Percentiles rank a stretch among this genome's conserved stretches.
Evolutionary conservation across 2,113 vertebrate species (phyloP).

Genomic region (Hydrolagus affinis): DNA sequence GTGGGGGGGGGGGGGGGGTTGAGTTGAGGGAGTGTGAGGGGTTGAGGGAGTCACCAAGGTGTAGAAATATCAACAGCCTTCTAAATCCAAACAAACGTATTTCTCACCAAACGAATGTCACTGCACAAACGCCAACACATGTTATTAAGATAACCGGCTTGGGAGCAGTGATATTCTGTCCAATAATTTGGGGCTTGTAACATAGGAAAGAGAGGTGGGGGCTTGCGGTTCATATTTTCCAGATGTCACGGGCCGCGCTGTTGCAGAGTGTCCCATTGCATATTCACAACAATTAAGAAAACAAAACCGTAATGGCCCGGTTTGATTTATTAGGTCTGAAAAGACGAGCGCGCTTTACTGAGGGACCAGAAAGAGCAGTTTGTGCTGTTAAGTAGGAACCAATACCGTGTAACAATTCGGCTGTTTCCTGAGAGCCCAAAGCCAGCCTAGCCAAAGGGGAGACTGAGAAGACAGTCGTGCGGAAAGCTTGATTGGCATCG

Average conservation of each 20-base stretch:
- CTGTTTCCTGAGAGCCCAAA: not conserved
- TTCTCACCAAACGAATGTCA: too few species aligned
- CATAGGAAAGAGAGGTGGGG: not conserved
- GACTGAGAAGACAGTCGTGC: not conserved
- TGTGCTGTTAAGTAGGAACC: constrained; percentile 5
- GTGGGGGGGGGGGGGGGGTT: too few species aligned
- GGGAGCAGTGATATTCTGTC: not conserved
- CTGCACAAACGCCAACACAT: not conserved
- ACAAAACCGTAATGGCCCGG: not conserved
- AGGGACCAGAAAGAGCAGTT: not conserved
- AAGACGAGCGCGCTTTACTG: not conserved
- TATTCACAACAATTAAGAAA: constrained; percentile 2
- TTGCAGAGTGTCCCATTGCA: not conserved
- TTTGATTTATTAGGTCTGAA: constrained; percentile 4
- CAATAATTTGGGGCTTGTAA: not conserved
- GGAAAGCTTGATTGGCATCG: not conserved
- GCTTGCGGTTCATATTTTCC: not conserved
- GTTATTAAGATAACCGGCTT: not conserved
- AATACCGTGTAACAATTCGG: constrained; percentile 8
- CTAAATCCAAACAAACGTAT: too few species aligned
- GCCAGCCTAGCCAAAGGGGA: not conserved
- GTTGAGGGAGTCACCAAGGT: too few species aligned
- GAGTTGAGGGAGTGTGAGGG: too few species aligned
- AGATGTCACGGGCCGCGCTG: constrained; percentile 3
- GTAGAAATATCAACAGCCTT: too few species aligned